Base-by-base conservation (phyloP, 2,113 vertebrate species). In the Macquaria ambigua region DNA sequence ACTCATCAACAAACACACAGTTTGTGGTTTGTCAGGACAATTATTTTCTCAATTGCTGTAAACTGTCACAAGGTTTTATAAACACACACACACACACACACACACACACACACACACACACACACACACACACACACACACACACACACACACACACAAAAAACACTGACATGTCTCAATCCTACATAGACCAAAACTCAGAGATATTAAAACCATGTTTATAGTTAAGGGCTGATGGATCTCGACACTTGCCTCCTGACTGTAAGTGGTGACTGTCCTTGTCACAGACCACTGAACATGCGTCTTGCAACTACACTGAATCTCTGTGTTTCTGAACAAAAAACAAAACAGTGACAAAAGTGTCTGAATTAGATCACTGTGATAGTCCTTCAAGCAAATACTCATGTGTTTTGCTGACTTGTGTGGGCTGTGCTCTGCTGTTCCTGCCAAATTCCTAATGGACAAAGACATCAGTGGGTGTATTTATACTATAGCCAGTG, bases 391-490 rank as follows among this genome's bases (percentile, higher is more conserved):
- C 23, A 77, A 81, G 2, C 52, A 69, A 80, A 81, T 63, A 64
- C 43, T 76, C 62, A 25, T 81, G 84, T 71, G 63, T 61, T 89
- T 61, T 28, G 64, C 23, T 88, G 28, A 34, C 34, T 76, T 86
- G 84, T 85, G 92, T 88, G 79, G 86, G 90, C 69, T 59, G 84
- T 28, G 56, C 46, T 72, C 39, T 55, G 61, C 37, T 77, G 39
- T 53, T 70, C 53, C 78, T 85, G 87, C 80, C 81, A 90, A 82
- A 87, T 58, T 79, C 68, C 61, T 68, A 81, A 78, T 87, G 79
- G 79, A 87, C 78, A 85, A 84, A 87, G 79, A 67, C 76, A 71
- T 72, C 18, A 73, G 85, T 88, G 87, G 89, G 82, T 70, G 84
- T 88, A 80, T 89, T 90, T 81, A 82, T 61, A 75, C 55, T 77